phyloP scores from a whole-genome alignment of 2,888 invertebrate species.

The Drosophila mimica region DNA sequence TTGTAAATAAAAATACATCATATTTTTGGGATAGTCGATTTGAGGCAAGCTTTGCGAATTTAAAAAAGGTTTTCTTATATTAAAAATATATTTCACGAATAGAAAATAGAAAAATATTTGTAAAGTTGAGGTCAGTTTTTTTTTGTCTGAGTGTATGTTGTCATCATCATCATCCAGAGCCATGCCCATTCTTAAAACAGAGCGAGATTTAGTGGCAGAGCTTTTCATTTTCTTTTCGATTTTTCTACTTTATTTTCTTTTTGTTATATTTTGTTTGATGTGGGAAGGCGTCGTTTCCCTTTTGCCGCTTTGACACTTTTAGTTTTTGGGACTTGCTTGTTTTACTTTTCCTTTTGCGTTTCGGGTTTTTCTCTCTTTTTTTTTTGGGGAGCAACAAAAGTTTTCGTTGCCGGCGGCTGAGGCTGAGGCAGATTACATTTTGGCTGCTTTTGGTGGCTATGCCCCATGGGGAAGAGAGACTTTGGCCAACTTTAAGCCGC shows the following conservation, averaged over 20 bases:
- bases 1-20: background rate
- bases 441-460: constrained; percentile 37
- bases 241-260: constrained; percentile 11
- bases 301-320: constrained; percentile 77
- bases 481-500: constrained; percentile 72
- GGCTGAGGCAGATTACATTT: constrained; percentile 74
- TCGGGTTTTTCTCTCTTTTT: constrained; percentile 19
- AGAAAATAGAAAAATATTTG: background rate
- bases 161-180: constrained; percentile 36
- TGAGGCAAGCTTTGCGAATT: background rate
- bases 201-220: constrained; percentile 61
- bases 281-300: constrained; percentile 47
- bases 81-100: background rate
- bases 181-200: constrained; percentile 12
- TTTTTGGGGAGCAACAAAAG: constrained; percentile 49
- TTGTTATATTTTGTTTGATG: constrained; percentile 13
- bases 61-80: background rate
- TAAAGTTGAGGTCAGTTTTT: background rate
- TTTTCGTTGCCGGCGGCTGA: constrained; percentile 72
- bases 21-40: background rate
- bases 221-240: constrained; percentile 30
- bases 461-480: constrained; percentile 33
- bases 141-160: background rate
- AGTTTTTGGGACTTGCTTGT: constrained; percentile 54
- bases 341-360: constrained; percentile 28